These are phyloP conservation scores for Zoanthus gigantus DNA, from an alignment of 92 coral and sea anemone genomes.

Conservation along the genomic window DNA sequence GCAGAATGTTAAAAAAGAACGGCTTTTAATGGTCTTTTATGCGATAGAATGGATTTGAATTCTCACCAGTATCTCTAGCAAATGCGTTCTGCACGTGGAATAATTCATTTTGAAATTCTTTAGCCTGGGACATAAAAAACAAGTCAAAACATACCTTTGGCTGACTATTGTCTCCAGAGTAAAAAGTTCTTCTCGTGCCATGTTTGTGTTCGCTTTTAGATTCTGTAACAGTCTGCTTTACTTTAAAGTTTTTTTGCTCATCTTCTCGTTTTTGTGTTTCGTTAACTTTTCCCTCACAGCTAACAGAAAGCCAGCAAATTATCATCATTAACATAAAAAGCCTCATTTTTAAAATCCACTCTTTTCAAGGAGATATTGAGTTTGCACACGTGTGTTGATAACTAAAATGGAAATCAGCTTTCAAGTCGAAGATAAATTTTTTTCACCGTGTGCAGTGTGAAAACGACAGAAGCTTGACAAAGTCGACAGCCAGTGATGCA, in stretches of 20 bases:
- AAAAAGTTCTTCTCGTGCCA: slow-evolving; percentile 36
- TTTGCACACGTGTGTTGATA: neutral
- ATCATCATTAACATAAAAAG: neutral
- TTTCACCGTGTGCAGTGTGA: neutral
- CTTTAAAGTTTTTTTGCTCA: slow-evolving; percentile 1
- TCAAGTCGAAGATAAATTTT: neutral
- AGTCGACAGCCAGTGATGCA: neutral
- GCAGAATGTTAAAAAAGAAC: no score
- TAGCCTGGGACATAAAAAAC: no score
- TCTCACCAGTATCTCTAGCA: no score
- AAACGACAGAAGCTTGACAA: neutral
- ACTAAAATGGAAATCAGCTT: slow-evolving; percentile 9
- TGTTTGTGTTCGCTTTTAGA: slow-evolving; percentile 41
- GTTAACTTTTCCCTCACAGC: slow-evolving; percentile 9
- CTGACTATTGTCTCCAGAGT: neutral
- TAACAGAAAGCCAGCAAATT: slow-evolving; percentile 4
- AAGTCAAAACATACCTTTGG: slow-evolving; percentile 9
- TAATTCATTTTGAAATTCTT: neutral
- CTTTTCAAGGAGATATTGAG: neutral
- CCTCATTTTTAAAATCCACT: neutral
- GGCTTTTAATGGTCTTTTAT: no score
- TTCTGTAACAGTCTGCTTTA: neutral
- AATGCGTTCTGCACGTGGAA: no score
- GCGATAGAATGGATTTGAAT: no score
- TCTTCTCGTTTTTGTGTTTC: neutral